Conservation (phyloP, 2,797 vertebrate genomes). For the Erpetoichthys calabaricus region DNA sequence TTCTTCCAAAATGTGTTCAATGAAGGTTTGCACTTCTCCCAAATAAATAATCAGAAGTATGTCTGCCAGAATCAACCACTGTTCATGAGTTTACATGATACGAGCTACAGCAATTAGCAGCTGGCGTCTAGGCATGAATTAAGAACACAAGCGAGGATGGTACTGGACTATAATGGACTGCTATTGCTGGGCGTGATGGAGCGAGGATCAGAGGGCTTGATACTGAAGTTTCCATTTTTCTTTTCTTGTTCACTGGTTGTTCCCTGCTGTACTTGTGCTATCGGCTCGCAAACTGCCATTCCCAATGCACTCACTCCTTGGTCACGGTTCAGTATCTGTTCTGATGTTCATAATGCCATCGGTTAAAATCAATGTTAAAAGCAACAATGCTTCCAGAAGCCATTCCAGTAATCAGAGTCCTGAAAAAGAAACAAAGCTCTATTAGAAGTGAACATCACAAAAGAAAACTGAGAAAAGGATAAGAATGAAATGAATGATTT, state of each 20-base stretch:
- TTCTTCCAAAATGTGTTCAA: constrained; percentile 41
- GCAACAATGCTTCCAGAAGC: constrained; percentile 95
- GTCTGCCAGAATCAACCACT: constrained; percentile 51
- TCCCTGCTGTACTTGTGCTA: constrained; percentile 55
- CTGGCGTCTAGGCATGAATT: constrained; percentile 56
- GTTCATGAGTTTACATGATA: constrained; percentile 59
- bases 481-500: neutral
- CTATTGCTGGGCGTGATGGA: constrained; percentile 63
- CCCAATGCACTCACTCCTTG: constrained; percentile 26
- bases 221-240: constrained; percentile 26
- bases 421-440: constrained; percentile 30
- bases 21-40: constrained; percentile 44
- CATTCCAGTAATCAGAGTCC: constrained; percentile 96
- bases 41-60: constrained; percentile 57
- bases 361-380: constrained; percentile 98
- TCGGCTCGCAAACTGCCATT: constrained; percentile 38
- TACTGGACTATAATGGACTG: constrained; percentile 59
- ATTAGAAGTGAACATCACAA: constrained; percentile 9
- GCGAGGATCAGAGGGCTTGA: constrained; percentile 44
- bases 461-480: neutral
- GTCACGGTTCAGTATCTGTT: constrained; percentile 71
- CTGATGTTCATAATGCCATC: constrained; percentile 97
- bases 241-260: constrained; percentile 45
- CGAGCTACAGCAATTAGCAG: constrained; percentile 50
- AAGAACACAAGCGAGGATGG: constrained; percentile 54